Conservation (phyloP, 2,797 vertebrate genomes). For the Odontamblyopus rebecca region DNA sequence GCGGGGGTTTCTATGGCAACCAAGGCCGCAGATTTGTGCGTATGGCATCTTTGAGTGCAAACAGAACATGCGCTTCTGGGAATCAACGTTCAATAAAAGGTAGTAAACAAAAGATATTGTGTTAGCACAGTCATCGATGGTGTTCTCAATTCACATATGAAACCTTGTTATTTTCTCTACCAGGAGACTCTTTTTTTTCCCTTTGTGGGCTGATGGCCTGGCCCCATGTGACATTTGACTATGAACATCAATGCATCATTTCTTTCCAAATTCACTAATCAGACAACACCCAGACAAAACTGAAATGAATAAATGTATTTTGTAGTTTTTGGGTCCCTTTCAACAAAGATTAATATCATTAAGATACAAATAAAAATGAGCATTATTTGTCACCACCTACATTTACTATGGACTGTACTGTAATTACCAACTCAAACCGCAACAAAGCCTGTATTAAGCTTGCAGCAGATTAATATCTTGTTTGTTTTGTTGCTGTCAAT, state of each 20-base stretch:
- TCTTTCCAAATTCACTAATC: background rate
- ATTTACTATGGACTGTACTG: background rate
- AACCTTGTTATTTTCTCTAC: background rate
- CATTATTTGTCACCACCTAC: background rate
- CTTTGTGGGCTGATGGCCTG: background rate
- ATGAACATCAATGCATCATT: background rate
- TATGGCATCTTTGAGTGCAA: slow-evolving; percentile 22
- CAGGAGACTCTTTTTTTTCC: background rate
- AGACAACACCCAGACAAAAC: background rate
- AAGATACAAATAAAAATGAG: no score
- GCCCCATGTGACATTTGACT: background rate
- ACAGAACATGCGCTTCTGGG: slow-evolving; percentile 47
- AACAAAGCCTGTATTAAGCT: background rate
- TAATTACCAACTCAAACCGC: background rate
- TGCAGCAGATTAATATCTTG: slow-evolving; percentile 6
- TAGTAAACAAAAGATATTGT: slow-evolving; percentile 42
- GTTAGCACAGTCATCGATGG: background rate
- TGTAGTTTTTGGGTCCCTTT: no score
- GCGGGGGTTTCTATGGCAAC: slow-evolving; percentile 78
- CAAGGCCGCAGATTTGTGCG: slow-evolving; percentile 43
- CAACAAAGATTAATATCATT: no score
- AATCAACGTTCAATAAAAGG: slow-evolving; percentile 39
- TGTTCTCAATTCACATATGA: slow-evolving; percentile 10
- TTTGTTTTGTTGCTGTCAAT: slow-evolving; percentile 31
- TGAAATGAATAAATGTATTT: background rate